phyloP scores from a whole-genome alignment of 2,888 invertebrate species.

The Camponotus fellah region DNA sequence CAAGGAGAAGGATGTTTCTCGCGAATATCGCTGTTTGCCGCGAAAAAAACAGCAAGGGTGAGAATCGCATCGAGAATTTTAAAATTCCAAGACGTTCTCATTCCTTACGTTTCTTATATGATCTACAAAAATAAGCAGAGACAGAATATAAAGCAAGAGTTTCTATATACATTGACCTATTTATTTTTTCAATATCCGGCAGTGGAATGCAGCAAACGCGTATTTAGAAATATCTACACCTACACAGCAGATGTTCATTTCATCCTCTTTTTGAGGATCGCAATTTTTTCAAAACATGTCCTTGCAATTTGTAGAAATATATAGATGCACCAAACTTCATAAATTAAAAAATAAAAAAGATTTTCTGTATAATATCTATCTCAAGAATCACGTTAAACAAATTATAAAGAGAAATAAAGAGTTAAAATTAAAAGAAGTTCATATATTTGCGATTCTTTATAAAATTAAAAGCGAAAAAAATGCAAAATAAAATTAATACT shows the following conservation, averaged over 20 bases:
- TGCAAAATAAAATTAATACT: background rate
- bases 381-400: background rate
- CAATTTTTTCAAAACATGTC: slow-evolving; percentile 13
- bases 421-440: background rate
- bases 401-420: background rate
- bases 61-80: slow-evolving; percentile 32
- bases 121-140: slow-evolving; percentile 61
- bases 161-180: slow-evolving; percentile 37
- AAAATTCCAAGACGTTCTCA: slow-evolving; percentile 42
- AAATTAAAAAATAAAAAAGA: background rate
- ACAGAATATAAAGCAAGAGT: slow-evolving; percentile 63
- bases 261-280: slow-evolving; percentile 41
- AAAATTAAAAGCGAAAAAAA: background rate
- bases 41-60: background rate
- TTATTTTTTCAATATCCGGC: slow-evolving; percentile 61
- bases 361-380: background rate
- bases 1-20: background rate
- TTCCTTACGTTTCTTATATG: background rate
- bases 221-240: slow-evolving; percentile 65
- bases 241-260: slow-evolving; percentile 15
- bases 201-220: slow-evolving; percentile 56
- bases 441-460: background rate
- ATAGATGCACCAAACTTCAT: background rate
- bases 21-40: background rate
- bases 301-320: background rate